Evolutionary conservation across 2,113 vertebrate species (phyloP).

Genomic region (Gila orcuttii): DNA sequence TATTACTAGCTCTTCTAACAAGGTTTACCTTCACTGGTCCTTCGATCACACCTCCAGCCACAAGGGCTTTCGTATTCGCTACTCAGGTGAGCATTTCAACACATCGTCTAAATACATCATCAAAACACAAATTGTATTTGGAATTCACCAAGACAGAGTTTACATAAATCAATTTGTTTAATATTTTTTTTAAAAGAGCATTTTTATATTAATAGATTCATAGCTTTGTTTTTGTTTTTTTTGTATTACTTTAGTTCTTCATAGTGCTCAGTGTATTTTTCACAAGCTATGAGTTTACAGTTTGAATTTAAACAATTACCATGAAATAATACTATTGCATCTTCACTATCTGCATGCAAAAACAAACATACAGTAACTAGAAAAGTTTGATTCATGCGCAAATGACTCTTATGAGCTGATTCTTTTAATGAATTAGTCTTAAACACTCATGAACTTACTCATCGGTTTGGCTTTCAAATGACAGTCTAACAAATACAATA

Average conservation of each 20-base stretch:
- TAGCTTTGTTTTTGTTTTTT: too few species aligned
- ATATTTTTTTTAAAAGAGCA: too few species aligned
- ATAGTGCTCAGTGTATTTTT: neutral
- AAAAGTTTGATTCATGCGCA: neutral
- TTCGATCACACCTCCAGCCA: constrained; percentile 94
- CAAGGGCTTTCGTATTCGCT: constrained; percentile 96
- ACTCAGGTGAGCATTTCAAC: constrained; percentile 82
- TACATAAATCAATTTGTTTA: too few species aligned
- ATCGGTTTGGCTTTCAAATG: neutral
- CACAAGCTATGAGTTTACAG: neutral
- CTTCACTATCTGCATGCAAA: neutral
- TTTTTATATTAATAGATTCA: too few species aligned
- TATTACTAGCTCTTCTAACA: constrained; percentile 89
- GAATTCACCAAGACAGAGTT: constrained; percentile 44
- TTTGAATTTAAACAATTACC: neutral
- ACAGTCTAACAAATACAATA: neutral
- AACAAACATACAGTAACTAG: neutral
- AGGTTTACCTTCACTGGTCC: constrained; percentile 94
- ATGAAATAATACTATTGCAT: neutral
- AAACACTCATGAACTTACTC: neutral
- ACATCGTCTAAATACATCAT: neutral
- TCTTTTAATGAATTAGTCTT: neutral
- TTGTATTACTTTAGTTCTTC: too few species aligned
- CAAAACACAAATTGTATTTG: constrained; percentile 24
- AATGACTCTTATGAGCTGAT: neutral